A percentile compares a stretch with the other conserved stretches of the same genome.
These are phyloP conservation scores for Mimas tiliae DNA, from an alignment of 2,888 invertebrate genomes.

Conservation along the genomic window DNA sequence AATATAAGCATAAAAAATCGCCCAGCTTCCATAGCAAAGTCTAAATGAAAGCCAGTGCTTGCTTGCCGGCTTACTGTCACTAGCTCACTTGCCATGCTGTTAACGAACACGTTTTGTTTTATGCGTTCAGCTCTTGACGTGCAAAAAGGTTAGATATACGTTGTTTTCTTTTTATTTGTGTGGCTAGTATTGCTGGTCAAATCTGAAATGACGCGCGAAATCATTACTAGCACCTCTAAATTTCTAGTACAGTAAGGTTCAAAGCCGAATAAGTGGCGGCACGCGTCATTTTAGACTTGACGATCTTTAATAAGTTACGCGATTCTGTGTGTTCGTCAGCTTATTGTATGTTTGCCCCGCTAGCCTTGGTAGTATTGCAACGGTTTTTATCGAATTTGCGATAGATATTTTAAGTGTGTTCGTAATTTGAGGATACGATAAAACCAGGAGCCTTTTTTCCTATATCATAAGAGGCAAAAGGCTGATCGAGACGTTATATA, in stretches of 20 bases:
- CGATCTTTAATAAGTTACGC: background rate
- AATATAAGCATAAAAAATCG: background rate
- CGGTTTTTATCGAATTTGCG: too few species aligned
- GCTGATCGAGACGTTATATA: too few species aligned
- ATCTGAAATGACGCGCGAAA: background rate
- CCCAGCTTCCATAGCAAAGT: background rate
- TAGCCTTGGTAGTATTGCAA: background rate
- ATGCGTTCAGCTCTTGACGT: conserved; percentile 42
- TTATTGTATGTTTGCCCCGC: background rate
- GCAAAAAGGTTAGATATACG: conserved; percentile 45
- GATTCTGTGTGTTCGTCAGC: background rate
- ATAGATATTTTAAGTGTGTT: too few species aligned
- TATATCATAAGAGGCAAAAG: too few species aligned
- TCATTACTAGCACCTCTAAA: background rate
- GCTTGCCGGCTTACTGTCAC: conserved; percentile 6
- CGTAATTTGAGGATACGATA: too few species aligned
- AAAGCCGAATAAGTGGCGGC: background rate
- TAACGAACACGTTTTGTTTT: conserved; percentile 38
- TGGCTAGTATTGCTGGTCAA: background rate
- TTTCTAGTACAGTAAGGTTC: background rate
- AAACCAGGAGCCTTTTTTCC: too few species aligned
- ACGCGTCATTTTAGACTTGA: background rate
- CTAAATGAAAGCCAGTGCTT: conserved; percentile 2
- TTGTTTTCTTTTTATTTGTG: conserved; percentile 30
- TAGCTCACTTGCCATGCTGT: conserved; percentile 21